Conservation (phyloP, 2,113 vertebrate species). For the Pardalotus punctatus region DNA sequence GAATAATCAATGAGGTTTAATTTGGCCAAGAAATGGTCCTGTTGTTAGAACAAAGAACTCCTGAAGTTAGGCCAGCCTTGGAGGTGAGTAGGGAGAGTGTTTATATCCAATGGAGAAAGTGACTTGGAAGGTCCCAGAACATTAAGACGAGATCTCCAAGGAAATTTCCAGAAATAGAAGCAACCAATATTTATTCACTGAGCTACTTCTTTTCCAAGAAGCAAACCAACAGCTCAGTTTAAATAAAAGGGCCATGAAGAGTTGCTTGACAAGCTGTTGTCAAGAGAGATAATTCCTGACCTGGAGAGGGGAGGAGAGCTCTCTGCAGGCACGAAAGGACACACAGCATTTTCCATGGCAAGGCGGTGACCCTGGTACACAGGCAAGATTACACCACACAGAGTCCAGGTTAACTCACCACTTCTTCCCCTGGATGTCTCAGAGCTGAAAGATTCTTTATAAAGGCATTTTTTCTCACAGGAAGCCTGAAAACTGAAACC, state of each 20-base stretch:
- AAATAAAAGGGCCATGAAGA: background rate
- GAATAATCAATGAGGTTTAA: background rate
- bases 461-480: background rate
- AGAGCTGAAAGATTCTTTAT: background rate
- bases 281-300: background rate
- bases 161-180: background rate
- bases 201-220: background rate
- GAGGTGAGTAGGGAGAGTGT: background rate
- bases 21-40: background rate
- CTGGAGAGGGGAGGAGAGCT: background rate
- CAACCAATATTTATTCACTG: background rate
- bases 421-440: background rate
- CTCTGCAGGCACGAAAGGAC: background rate
- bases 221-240: background rate
- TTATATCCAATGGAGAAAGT: background rate
- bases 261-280: background rate
- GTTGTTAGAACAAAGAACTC: background rate
- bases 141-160: background rate
- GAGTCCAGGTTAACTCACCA: background rate
- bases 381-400: background rate
- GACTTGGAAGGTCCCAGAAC: background rate
- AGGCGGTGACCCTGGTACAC: background rate
- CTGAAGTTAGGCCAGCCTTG: background rate
- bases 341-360: background rate
- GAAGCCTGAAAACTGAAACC: background rate